Evolutionary conservation across 2,888 invertebrate species (phyloP).

Genomic region (Leptopterna dolabrata): DNA sequence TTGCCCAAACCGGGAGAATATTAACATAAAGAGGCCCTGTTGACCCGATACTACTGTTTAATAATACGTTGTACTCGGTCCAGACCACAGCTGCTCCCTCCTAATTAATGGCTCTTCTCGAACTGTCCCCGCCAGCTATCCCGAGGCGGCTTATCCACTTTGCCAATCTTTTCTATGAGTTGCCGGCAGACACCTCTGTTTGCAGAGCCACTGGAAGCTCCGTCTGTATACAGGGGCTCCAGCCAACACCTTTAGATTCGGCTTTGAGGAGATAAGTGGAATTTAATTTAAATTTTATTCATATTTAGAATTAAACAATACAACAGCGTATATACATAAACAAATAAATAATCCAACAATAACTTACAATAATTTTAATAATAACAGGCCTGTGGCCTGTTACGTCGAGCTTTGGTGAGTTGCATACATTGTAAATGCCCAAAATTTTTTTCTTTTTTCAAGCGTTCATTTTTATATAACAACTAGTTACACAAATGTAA

Average conservation of each 20-base stretch:
- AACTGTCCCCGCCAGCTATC: slow-evolving; percentile 23
- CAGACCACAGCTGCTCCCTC: slow-evolving; percentile 14
- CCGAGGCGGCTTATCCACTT: neutral
- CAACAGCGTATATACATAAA: no score
- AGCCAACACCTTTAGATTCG: neutral
- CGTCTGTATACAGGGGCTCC: neutral
- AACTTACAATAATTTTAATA: no score
- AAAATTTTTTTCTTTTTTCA: no score
- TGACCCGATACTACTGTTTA: slow-evolving; percentile 26
- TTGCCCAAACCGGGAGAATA: slow-evolving; percentile 6
- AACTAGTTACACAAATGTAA: no score
- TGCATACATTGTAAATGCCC: no score
- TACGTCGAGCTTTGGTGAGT: no score
- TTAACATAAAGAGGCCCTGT: slow-evolving; percentile 27
- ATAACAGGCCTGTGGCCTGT: no score
- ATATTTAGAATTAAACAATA: no score
- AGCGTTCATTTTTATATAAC: no score
- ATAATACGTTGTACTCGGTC: neutral
- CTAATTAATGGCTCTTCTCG: slow-evolving; percentile 17
- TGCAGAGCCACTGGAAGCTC: neutral
- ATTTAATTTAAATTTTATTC: neutral
- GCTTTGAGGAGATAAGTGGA: neutral
- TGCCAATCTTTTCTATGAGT: neutral
- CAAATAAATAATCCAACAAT: no score
- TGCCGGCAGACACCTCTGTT: neutral